These are phyloP conservation scores for Calcarius lapponicus DNA, from an alignment of 2,797 vertebrate species.

Conservation along the genomic window DNA sequence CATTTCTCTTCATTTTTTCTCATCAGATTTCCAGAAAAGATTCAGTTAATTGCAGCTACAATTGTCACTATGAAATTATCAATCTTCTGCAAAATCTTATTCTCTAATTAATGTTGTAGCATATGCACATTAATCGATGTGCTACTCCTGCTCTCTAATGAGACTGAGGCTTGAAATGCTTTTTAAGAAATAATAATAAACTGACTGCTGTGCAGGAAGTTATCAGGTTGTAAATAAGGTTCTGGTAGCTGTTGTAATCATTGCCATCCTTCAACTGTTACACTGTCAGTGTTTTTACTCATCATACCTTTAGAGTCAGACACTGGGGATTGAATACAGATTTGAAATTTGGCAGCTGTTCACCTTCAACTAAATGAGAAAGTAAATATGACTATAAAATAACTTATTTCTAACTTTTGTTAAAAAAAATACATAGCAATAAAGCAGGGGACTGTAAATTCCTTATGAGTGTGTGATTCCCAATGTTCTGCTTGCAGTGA, in stretches of 20 bases:
- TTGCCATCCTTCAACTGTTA: conserved; percentile 12
- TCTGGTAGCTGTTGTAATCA: conserved; percentile 36
- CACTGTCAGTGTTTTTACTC: neutral
- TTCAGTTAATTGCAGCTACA: conserved; percentile 61
- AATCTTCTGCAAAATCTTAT: conserved; percentile 62
- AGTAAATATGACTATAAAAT: neutral
- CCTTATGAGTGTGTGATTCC: neutral
- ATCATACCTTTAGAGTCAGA: conserved; percentile 9
- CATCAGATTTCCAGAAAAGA: conserved; percentile 34
- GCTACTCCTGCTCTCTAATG: conserved; percentile 65
- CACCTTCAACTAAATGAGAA: conserved; percentile 15
- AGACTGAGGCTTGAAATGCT: conserved; percentile 63
- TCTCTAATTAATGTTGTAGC: conserved; percentile 74
- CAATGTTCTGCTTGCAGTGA: conserved; percentile 75
- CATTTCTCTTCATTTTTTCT: conserved; percentile 35
- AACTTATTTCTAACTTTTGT: neutral
- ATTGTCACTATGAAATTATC: conserved; percentile 69
- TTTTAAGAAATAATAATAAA: conserved; percentile 68
- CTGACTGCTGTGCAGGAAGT: conserved; percentile 3
- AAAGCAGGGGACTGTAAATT: neutral
- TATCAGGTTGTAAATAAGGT: conserved; percentile 61
- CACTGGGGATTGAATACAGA: neutral
- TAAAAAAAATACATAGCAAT: rapidly evolving
- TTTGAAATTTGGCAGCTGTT: conserved; percentile 26
- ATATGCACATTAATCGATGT: conserved; percentile 71